Evolutionary conservation across 2,113 vertebrate species (phyloP).

Genomic region (Rallus limicola): DNA sequence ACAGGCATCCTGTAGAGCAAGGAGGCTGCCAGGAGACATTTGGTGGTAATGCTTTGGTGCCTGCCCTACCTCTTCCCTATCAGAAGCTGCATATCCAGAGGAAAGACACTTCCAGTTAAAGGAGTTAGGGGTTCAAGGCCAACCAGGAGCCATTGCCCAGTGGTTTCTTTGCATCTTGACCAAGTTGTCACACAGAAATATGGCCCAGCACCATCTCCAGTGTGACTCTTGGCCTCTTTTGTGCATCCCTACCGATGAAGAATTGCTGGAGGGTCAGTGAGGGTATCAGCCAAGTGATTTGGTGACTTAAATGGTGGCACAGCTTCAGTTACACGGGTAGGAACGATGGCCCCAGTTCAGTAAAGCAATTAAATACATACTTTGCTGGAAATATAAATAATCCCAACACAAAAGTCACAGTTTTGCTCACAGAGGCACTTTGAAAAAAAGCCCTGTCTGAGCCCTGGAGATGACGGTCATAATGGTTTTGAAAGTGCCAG

Average conservation of each 20-base stretch:
- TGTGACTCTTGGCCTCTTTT: background rate
- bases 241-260: background rate
- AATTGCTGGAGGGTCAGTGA: background rate
- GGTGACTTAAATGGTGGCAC: background rate
- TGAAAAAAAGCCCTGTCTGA: background rate
- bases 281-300: background rate
- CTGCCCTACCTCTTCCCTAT: background rate
- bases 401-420: background rate
- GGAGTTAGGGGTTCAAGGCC: background rate
- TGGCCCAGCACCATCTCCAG: background rate
- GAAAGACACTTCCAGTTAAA: background rate
- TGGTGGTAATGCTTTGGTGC: background rate
- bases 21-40: background rate
- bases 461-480: background rate
- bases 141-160: background rate
- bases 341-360: background rate
- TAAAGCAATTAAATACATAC: background rate
- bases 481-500: background rate
- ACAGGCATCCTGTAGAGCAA: rapidly evolving
- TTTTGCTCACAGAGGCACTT: background rate
- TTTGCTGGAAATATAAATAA: background rate
- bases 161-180: background rate
- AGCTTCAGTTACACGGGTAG: background rate
- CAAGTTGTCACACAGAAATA: background rate
- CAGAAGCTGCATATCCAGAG: background rate